Conservation (phyloP, 2,888 invertebrate genomes). For the Hirudinaria manillensis region DNA sequence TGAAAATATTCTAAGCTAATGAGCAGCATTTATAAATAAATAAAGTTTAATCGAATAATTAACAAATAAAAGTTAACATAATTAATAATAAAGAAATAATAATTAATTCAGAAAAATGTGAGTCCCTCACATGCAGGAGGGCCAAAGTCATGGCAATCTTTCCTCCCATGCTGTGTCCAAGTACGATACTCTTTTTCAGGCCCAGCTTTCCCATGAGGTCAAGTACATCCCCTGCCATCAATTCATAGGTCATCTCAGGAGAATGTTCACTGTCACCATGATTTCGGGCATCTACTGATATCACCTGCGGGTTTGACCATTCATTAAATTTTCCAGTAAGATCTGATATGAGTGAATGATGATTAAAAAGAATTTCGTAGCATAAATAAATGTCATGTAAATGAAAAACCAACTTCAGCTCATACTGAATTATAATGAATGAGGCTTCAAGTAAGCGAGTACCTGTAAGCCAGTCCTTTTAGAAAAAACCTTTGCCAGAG, state of each 20-base stretch:
- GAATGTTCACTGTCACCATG: slow-evolving; percentile 88
- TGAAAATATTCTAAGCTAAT: too few relatives aligned
- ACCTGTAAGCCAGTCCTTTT: slow-evolving; percentile 63
- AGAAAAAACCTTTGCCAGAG: slow-evolving; percentile 64
- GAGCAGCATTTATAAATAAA: too few relatives aligned
- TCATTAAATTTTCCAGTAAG: too few relatives aligned
- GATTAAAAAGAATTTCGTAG: too few relatives aligned
- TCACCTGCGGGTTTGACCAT: slow-evolving; percentile 57
- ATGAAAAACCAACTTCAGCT: too few relatives aligned
- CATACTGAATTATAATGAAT: too few relatives aligned
- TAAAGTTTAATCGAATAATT: too few relatives aligned
- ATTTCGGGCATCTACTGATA: slow-evolving; percentile 81
- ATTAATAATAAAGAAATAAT: too few relatives aligned
- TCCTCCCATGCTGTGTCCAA: slow-evolving; percentile 97
- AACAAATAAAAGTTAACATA: too few relatives aligned
- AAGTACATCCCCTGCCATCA: slow-evolving; percentile 69
- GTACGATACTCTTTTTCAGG: slow-evolving; percentile 51
- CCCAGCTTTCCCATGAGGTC: slow-evolving; percentile 48
- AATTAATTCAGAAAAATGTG: too few relatives aligned
- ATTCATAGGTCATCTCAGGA: slow-evolving; percentile 66
- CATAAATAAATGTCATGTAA: too few relatives aligned
- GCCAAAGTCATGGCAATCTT: slow-evolving; percentile 79
- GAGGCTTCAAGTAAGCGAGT: slow-evolving; percentile 35
- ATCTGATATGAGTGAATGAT: too few relatives aligned
- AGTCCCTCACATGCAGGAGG: slow-evolving; percentile 52